These are phyloP conservation scores for Hyposoter dolosus DNA, from an alignment of 2,888 invertebrate genomes.

Conservation along the genomic window DNA sequence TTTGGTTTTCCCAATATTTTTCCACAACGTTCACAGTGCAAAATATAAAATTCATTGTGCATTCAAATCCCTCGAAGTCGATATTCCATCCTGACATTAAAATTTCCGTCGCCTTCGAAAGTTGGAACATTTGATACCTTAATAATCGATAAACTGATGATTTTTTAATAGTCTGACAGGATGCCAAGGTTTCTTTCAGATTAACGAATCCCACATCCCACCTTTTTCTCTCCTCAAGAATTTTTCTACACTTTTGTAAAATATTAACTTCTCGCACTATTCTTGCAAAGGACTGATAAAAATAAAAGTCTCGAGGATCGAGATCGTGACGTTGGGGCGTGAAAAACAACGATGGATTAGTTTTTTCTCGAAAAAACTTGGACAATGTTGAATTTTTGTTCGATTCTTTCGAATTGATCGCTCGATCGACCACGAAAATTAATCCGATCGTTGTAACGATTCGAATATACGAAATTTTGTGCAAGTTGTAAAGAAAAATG, in stretches of 20 bases:
- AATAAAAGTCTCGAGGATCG: not conserved
- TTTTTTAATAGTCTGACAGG: conserved; percentile 17
- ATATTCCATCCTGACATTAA: too few species aligned
- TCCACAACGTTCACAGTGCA: too few species aligned
- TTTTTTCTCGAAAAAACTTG: not conserved
- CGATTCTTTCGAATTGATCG: not conserved
- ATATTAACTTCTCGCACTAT: conserved; percentile 13
- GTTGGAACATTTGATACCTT: not conserved
- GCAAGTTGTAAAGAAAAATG: not conserved
- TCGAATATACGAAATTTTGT: not conserved
- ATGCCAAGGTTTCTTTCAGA: not conserved
- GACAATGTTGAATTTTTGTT: not conserved
- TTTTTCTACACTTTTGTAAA: conserved; percentile 53
- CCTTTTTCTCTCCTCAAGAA: not conserved
- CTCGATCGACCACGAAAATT: not conserved
- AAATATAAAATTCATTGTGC: too few species aligned
- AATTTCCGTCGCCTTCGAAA: not conserved
- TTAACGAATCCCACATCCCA: not conserved
- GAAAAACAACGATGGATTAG: not conserved
- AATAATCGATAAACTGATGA: not conserved
- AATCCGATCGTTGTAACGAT: not conserved
- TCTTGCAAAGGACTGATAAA: conserved; percentile 15
- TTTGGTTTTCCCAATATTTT: too few species aligned
- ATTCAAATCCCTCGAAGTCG: too few species aligned
- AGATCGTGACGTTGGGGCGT: not conserved